These are phyloP conservation scores for Copidosoma aretas DNA, from an alignment of 2,888 invertebrate species.

Conservation along the genomic window DNA sequence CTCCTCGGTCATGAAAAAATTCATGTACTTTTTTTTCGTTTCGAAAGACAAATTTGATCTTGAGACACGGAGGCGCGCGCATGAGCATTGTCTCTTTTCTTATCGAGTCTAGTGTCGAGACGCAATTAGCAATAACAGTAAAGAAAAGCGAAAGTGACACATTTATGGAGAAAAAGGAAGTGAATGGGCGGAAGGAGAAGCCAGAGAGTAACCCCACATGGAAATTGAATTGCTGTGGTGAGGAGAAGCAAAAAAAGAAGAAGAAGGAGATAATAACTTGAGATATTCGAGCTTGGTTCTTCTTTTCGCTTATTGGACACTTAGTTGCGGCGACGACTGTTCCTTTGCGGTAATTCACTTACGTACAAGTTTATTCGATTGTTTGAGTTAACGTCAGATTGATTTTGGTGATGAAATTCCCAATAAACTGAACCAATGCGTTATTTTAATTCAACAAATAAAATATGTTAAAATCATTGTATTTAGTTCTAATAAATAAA, in stretches of 20 bases:
- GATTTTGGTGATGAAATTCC: too few species aligned
- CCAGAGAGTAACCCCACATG: conserved; percentile 1
- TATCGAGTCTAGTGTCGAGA: conserved; percentile 6
- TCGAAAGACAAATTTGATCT: conserved; percentile 3
- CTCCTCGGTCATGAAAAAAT: background rate
- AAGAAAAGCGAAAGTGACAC: conserved; percentile 33
- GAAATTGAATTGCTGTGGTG: conserved; percentile 36
- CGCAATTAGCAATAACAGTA: conserved; percentile 32
- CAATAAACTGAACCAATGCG: too few species aligned
- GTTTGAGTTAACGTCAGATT: background rate
- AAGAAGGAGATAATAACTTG: background rate
- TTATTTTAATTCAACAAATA: too few species aligned
- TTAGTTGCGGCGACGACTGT: background rate
- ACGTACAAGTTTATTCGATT: background rate
- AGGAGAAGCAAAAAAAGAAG: background rate
- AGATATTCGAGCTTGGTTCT: conserved; percentile 3
- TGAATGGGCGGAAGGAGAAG: background rate
- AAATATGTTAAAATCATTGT: too few species aligned
- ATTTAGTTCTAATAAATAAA: too few species aligned
- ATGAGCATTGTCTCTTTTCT: conserved; percentile 11
- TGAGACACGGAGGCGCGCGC: background rate
- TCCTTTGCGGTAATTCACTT: too few species aligned
- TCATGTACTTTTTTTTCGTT: background rate
- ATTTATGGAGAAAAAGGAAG: conserved; percentile 26
- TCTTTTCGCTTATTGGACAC: conserved; percentile 2